Evolutionary conservation across 2,797 vertebrate genomes (phyloP).

Genomic region (Epinephelus awoara): DNA sequence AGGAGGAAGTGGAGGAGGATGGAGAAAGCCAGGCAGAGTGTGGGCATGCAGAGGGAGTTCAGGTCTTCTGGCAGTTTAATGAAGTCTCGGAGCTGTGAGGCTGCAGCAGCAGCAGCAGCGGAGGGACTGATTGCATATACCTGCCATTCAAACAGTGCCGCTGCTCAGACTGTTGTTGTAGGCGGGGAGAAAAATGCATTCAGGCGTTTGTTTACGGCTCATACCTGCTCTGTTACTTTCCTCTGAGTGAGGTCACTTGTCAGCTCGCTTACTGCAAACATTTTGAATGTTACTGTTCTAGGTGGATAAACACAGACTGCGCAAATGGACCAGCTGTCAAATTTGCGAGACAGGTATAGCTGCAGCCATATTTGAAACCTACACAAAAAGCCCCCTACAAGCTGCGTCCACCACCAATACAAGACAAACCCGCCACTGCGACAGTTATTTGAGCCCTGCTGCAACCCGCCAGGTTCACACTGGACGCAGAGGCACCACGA

Average conservation of each 20-base stretch:
- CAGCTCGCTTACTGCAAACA: too few relatives aligned
- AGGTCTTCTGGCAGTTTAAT: constrained; percentile 25
- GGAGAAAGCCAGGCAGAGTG: constrained; percentile 8
- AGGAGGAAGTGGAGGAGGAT: constrained; percentile 23
- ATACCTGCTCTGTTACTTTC: neutral
- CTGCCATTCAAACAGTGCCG: neutral
- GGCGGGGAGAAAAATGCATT: neutral
- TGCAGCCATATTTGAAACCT: too few relatives aligned
- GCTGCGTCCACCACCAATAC: too few relatives aligned
- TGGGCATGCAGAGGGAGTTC: neutral
- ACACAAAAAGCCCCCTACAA: too few relatives aligned
- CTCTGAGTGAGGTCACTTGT: too few relatives aligned
- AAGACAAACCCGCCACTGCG: too few relatives aligned
- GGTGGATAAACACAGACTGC: neutral
- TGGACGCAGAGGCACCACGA: too few relatives aligned
- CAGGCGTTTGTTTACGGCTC: neutral
- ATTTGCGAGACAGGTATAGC: too few relatives aligned
- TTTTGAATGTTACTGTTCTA: too few relatives aligned
- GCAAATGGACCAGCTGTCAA: too few relatives aligned
- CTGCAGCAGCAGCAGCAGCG: neutral
- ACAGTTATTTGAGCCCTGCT: too few relatives aligned
- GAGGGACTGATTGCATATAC: neutral
- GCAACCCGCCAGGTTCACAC: too few relatives aligned
- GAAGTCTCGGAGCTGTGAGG: constrained; percentile 14
- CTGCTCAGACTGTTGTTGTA: neutral